Percentiles rank a stretch among this genome's conserved stretches.
Evolutionary conservation across 92 coral and sea anemone species (phyloP).

Genomic region (Epizoanthus scotinus): DNA sequence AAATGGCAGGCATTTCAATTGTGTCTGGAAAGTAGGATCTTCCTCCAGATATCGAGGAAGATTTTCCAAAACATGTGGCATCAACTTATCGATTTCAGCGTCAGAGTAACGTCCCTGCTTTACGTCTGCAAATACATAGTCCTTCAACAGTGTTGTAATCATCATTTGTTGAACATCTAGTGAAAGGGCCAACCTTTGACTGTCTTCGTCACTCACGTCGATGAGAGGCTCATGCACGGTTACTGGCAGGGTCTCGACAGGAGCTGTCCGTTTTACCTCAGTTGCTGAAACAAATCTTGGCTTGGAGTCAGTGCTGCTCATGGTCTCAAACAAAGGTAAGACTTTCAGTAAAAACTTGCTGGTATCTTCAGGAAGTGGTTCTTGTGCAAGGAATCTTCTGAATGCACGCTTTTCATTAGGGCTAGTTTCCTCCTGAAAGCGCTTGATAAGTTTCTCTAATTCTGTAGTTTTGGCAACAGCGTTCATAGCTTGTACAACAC

Average conservation of each 20-base stretch:
- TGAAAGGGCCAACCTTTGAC: constrained; percentile 37
- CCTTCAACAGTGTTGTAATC: constrained; percentile 19
- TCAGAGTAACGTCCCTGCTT: constrained; percentile 38
- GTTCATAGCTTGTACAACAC: no score
- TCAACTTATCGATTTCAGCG: constrained; percentile 44
- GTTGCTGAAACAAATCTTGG: constrained; percentile 43
- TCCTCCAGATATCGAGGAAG: background rate
- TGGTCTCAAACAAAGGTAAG: no score
- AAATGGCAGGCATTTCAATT: constrained; percentile 41
- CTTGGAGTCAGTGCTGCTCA: background rate
- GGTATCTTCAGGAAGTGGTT: no score
- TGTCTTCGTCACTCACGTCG: constrained; percentile 40
- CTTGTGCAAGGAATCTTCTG: no score
- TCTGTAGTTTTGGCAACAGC: no score
- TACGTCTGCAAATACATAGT: constrained; percentile 46
- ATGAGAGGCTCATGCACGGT: constrained; percentile 28
- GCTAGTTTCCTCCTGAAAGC: no score
- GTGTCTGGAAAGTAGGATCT: background rate
- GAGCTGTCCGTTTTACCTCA: constrained; percentile 39
- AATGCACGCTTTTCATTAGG: no score
- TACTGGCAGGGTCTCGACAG: constrained; percentile 41
- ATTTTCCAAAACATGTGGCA: constrained; percentile 36
- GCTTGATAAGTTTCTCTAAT: no score
- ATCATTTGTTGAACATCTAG: constrained; percentile 35
- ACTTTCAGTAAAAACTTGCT: no score